These are phyloP conservation scores for Stegophylla sp. DNA, from an alignment of 2,888 invertebrate genomes.

Conservation along the genomic window DNA sequence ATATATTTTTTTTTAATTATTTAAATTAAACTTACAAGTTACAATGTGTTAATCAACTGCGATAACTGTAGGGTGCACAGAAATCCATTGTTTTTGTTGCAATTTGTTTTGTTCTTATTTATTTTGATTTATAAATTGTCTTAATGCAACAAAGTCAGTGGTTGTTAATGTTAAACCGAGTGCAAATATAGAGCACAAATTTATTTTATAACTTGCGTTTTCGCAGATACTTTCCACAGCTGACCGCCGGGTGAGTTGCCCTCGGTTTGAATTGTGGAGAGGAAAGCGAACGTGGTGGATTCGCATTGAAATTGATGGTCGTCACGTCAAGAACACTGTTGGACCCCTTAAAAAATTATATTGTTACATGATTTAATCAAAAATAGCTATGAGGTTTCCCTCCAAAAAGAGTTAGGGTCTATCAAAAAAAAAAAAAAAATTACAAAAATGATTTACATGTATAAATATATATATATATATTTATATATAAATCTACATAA, in stretches of 20 bases:
- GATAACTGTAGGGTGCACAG: constrained; percentile 57
- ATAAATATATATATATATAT: neutral
- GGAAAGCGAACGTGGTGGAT: constrained; percentile 59
- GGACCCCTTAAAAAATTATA: constrained; percentile 56
- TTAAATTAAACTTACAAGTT: constrained; percentile 8
- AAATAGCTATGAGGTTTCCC: constrained; percentile 50
- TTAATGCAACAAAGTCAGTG: constrained; percentile 57
- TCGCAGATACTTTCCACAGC: constrained; percentile 63
- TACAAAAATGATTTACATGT: constrained; percentile 21
- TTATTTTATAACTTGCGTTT: constrained; percentile 62
- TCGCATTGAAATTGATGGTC: constrained; percentile 56
- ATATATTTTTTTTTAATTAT: neutral
- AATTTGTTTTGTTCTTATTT: constrained; percentile 51
- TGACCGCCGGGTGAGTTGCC: constrained; percentile 61
- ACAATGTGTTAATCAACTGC: constrained; percentile 40
- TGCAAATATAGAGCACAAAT: constrained; percentile 53
- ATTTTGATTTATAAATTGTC: constrained; percentile 49
- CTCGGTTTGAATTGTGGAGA: constrained; percentile 61
- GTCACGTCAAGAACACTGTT: constrained; percentile 53
- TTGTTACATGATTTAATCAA: constrained; percentile 48
- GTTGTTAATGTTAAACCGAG: constrained; percentile 50
- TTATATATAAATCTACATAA: neutral
- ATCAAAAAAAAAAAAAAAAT: constrained; percentile 42
- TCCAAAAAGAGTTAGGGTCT: constrained; percentile 53
- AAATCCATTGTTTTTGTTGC: constrained; percentile 58